Evolutionary conservation across 2,113 vertebrate species (phyloP), one percentile per base, ranked within the genome.

Genomic region (Tichodroma muraria): DNA sequence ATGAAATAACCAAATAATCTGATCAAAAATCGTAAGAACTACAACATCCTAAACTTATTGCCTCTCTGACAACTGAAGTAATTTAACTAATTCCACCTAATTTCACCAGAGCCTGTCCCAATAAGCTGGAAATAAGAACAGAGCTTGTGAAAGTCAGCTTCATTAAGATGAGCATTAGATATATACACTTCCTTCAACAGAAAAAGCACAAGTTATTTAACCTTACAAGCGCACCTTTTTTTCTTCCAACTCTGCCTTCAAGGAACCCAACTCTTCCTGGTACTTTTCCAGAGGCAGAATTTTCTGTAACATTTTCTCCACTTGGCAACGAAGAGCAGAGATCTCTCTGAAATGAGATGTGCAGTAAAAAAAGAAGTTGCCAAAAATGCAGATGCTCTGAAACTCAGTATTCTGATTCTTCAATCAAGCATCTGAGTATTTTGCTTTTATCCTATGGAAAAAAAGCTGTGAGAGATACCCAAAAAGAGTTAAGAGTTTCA

Each of bases 291-390:
- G 96, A 69, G 98, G 97, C 69, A 97, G 97, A 82, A 99, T 97
- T 94, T 98, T 98, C 80, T 98, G 96, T 60, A 99, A 97, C 96
- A 99, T 98, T 95, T 99, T 98, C 66, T 99, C 98, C 73, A 99
- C 97, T 96, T 99, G 98, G 73, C 98, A 97, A 90, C 98, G 98
- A 70, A 99, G 97, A 47, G 98, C 97, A 70, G 97, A 97, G 25
- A 98, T 98, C 93, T 99, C 99, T 96, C 99, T 99, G 92, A 52
- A 97, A 91, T 2, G 2, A 50, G 37, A 18, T 79, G 13, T 11
- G 27, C 17, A 45, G 65, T 85, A 52, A 13, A 80, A 76, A 68
- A 60, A 25, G 28, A 56, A 63, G 52, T 45, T 66, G 10, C 25
- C 20, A 71, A 80, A 90, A 87, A 2, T 11, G n/a, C 4, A 11